phyloP scores from a whole-genome alignment of 2,113 vertebrate genomes.

The Misgurnus mizolepis region DNA sequence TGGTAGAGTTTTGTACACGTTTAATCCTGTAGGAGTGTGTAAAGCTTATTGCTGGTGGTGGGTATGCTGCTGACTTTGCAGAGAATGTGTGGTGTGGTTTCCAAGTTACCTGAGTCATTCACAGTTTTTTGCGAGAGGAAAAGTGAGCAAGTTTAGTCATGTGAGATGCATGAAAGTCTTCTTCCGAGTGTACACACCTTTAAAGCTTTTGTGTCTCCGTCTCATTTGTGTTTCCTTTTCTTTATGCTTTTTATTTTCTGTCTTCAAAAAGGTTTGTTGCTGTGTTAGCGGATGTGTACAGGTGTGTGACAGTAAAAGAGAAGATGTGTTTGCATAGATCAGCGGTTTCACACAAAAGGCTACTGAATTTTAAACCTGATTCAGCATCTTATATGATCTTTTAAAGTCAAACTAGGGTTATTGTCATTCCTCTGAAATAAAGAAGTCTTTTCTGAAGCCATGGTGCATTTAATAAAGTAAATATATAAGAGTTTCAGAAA shows the following conservation, averaged over 20 bases:
- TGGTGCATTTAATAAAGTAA: neutral
- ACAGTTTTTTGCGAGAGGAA: conserved; percentile 3
- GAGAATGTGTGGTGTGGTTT: neutral
- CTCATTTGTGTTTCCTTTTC: neutral
- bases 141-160: conserved; percentile 9
- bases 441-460: neutral
- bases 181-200: conserved; percentile 11
- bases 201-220: neutral
- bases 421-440: neutral
- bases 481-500: too few relatives aligned
- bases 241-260: neutral
- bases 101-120: conserved; percentile 18
- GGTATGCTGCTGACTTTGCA: neutral
- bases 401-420: neutral
- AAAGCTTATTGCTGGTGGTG: neutral
- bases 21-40: neutral
- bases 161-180: conserved; percentile 17
- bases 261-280: neutral
- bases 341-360: neutral
- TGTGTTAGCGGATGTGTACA: neutral
- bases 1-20: neutral
- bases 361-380: neutral
- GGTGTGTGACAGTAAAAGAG: conserved; percentile 1
- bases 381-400: neutral
- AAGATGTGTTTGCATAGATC: conserved; percentile 10